These are phyloP conservation scores for Cyphomyrmex costatus DNA, from an alignment of 1,140 invertebrate species.

Conservation along the genomic window DNA sequence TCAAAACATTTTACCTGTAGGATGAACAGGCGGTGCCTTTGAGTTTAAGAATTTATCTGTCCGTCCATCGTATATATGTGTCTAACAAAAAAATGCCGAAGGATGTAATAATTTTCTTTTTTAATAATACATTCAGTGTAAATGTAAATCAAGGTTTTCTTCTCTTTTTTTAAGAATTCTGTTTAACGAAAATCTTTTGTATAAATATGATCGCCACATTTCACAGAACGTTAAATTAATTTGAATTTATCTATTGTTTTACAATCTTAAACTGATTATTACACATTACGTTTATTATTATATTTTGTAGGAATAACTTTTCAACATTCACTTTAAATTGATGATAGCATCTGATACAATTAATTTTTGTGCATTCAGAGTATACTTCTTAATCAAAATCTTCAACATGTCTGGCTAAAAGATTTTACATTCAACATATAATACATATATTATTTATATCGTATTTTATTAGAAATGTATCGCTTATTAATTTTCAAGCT, in stretches of 20 bases:
- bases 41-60: conserved; percentile 13
- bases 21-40: conserved; percentile 41
- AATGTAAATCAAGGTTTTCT: not conserved
- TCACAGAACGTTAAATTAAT: not conserved
- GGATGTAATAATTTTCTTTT: conserved; percentile 43
- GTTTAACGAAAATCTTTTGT: not conserved
- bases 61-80: not conserved
- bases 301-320: not conserved
- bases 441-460: too few species aligned
- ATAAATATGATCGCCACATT: not conserved
- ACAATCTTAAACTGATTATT: not conserved
- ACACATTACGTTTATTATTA: not conserved
- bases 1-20: conserved; percentile 44
- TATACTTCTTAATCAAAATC: not conserved
- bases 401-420: not conserved
- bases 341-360: not conserved
- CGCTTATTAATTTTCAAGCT: not conserved
- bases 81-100: conserved; percentile 45
- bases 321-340: not conserved
- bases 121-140: too few species aligned
- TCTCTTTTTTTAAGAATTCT: not conserved
- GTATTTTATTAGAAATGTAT: not conserved
- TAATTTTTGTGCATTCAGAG: not conserved
- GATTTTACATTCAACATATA: not conserved
- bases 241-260: not conserved